Conservation (phyloP, 2,797 vertebrate genomes). For the Phaenicophaeus curvirostris region DNA sequence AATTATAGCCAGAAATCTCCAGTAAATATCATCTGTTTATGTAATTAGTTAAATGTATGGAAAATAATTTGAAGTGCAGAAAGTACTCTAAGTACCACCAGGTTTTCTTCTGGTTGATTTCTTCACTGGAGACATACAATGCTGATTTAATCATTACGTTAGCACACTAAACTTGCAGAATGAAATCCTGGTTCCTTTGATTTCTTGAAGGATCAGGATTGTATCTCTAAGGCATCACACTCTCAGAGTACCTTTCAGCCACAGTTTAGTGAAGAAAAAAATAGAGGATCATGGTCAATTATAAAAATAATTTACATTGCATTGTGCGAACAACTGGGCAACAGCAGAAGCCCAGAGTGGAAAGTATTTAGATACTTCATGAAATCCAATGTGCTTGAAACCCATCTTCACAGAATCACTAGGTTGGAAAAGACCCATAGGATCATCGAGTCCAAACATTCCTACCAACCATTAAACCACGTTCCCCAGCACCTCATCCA, state of each 20-base stretch:
- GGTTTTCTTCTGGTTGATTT: neutral
- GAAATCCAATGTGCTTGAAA: neutral
- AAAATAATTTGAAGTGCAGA: slow-evolving; percentile 23
- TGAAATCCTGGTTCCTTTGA: slow-evolving; percentile 14
- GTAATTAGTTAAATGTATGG: slow-evolving; percentile 56
- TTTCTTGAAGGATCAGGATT: slow-evolving; percentile 26
- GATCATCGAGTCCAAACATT: too few species aligned
- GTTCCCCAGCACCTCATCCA: too few species aligned
- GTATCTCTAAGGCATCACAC: neutral
- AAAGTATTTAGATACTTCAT: neutral
- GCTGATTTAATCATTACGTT: slow-evolving; percentile 5
- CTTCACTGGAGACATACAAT: neutral
- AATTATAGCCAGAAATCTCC: slow-evolving; percentile 20
- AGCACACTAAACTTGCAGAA: neutral
- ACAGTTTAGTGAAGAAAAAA: neutral
- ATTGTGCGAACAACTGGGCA: neutral
- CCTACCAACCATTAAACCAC: too few species aligned
- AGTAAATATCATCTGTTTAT: slow-evolving; percentile 65
- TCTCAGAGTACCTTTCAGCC: neutral
- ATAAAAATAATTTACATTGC: neutral
- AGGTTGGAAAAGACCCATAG: too few species aligned
- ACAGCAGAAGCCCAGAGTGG: neutral
- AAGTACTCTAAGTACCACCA: neutral
- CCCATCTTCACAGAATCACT: neutral
- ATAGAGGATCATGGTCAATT: neutral